Conservation (phyloP, 2,888 invertebrate genomes). For the Latrodectus elegans region DNA sequence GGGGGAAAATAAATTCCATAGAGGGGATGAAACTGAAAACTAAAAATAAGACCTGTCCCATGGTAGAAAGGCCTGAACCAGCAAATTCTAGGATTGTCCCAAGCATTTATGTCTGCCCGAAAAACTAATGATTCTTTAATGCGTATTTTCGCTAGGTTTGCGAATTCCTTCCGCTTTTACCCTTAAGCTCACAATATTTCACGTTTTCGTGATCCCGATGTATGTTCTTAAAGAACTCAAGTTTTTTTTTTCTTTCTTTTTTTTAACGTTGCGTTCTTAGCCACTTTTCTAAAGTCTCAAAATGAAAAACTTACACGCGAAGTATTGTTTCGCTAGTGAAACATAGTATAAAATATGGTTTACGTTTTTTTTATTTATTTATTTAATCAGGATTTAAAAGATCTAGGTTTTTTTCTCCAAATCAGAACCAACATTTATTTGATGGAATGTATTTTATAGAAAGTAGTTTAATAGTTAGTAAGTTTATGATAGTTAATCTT, state of each 20-base stretch:
- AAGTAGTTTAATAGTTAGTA: too few relatives aligned
- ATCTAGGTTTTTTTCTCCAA: too few relatives aligned
- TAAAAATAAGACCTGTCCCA: conserved; percentile 10
- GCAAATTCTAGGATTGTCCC: conserved; percentile 61
- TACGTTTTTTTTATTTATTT: too few relatives aligned
- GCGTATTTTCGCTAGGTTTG: conserved; percentile 55
- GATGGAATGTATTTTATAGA: too few relatives aligned
- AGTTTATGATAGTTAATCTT: too few relatives aligned
- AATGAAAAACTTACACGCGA: not conserved
- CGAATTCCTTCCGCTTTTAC: conserved; percentile 34
- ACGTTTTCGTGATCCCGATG: conserved; percentile 59
- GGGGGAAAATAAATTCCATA: not conserved
- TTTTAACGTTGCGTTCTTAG: not conserved
- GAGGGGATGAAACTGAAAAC: not conserved
- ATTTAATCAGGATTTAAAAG: too few relatives aligned
- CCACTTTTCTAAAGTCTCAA: not conserved
- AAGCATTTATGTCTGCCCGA: conserved; percentile 58
- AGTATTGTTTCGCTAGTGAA: not conserved
- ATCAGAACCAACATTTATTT: too few relatives aligned
- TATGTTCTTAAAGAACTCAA: conserved; percentile 9
- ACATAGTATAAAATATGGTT: not conserved
- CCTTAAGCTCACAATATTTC: conserved; percentile 62
- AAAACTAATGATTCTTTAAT: conserved; percentile 67
- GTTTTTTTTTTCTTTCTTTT: not conserved
- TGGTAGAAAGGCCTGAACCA: conserved; percentile 48